Percentiles rank a stretch among this genome's conserved stretches.
Conservation (phyloP, 2,888 invertebrate genomes). For the Bombyx huttoni region DNA sequence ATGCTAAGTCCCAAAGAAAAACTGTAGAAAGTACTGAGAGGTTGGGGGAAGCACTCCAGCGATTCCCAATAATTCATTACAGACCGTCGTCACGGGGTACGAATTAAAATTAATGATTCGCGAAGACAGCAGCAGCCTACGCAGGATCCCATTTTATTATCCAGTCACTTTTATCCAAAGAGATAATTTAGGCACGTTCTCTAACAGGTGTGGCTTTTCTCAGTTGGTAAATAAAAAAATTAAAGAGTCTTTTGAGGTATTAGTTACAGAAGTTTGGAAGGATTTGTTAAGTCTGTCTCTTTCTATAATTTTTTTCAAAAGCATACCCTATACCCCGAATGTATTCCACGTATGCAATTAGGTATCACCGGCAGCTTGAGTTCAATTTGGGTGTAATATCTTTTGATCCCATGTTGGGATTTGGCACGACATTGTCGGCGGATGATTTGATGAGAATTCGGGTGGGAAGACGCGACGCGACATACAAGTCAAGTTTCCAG, state of each 20-base stretch:
- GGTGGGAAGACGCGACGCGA: slow-evolving; percentile 50
- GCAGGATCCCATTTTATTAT: slow-evolving; percentile 54
- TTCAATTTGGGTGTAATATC: slow-evolving; percentile 64
- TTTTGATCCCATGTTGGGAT: slow-evolving; percentile 64
- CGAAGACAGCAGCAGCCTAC: slow-evolving; percentile 50
- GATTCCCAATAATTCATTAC: slow-evolving; percentile 72
- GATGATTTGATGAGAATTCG: slow-evolving; percentile 68
- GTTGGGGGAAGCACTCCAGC: slow-evolving; percentile 43
- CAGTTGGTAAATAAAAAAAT: slow-evolving; percentile 24
- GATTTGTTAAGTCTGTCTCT: no score
- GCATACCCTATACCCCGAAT: slow-evolving; percentile 17
- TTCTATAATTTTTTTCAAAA: slow-evolving; percentile 8
- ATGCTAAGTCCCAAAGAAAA: slow-evolving; percentile 66
- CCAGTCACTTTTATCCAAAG: slow-evolving; percentile 58
- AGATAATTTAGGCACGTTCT: slow-evolving; percentile 50
- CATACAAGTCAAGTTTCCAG: slow-evolving; percentile 58
- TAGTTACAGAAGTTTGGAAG: not conserved
- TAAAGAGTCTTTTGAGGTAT: not conserved
- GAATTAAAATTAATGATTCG: slow-evolving; percentile 73
- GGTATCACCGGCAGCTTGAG: slow-evolving; percentile 34
- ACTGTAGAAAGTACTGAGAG: slow-evolving; percentile 47
- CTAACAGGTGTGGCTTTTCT: slow-evolving; percentile 55
- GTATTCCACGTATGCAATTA: slow-evolving; percentile 23
- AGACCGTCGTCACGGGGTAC: slow-evolving; percentile 59
- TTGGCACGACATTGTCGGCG: slow-evolving; percentile 62